Evolutionary conservation across 2,888 invertebrate genomes (phyloP).

Genomic region (Pseudanteris insignis): DNA sequence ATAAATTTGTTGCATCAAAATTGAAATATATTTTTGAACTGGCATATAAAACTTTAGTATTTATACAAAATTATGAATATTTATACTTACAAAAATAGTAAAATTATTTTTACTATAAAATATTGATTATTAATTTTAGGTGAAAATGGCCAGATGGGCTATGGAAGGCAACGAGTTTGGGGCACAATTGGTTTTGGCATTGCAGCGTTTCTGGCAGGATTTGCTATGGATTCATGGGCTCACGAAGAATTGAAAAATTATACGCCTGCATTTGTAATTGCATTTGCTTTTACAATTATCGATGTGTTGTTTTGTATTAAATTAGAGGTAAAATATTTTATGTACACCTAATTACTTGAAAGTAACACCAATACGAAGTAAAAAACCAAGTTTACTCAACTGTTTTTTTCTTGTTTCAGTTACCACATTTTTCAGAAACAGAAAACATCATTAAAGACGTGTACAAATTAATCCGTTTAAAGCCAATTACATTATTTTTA

Average conservation of each 20-base stretch:
- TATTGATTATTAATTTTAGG: slow-evolving; percentile 67
- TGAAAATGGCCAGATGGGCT: slow-evolving; percentile 73
- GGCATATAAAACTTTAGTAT: too few species aligned
- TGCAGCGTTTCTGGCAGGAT: slow-evolving; percentile 77
- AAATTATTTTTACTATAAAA: too few species aligned
- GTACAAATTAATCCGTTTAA: slow-evolving; percentile 71
- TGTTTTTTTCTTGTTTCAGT: slow-evolving; percentile 65
- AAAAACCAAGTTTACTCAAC: too few species aligned
- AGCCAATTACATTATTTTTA: slow-evolving; percentile 76
- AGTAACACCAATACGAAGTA: too few species aligned
- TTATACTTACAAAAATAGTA: too few species aligned
- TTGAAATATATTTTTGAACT: too few species aligned
- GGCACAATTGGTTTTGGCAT: slow-evolving; percentile 83
- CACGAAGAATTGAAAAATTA: slow-evolving; percentile 71
- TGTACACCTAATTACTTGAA: too few species aligned
- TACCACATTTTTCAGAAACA: slow-evolving; percentile 76
- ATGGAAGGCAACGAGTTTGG: slow-evolving; percentile 84
- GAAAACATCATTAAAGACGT: slow-evolving; percentile 77
- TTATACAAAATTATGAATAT: too few species aligned
- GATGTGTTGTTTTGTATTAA: slow-evolving; percentile 76
- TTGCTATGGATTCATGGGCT: slow-evolving; percentile 75
- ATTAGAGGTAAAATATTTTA: too few species aligned
- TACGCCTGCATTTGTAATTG: slow-evolving; percentile 77
- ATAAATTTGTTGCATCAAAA: background rate
- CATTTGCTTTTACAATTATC: slow-evolving; percentile 72